Evolutionary conservation across 2,113 vertebrate genomes (phyloP).

Genomic region (Carollia perspicillata): DNA sequence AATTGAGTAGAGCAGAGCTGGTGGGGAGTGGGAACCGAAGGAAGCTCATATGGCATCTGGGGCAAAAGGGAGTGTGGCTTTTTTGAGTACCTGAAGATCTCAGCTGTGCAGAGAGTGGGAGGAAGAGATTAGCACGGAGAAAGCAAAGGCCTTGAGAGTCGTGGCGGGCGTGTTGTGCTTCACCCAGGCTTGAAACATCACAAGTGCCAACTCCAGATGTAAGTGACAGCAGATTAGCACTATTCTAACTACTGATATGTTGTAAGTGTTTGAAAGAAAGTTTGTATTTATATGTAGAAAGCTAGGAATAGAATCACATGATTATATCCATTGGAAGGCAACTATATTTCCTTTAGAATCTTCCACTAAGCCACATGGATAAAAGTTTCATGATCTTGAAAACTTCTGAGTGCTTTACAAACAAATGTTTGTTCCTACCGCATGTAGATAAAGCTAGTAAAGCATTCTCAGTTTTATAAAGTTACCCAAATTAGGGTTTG

Average conservation of each 20-base stretch:
- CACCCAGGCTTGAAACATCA: neutral
- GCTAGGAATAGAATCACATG: neutral
- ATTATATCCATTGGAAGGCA: neutral
- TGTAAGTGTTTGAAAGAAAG: constrained; percentile 13
- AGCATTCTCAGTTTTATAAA: neutral
- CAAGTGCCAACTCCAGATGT: neutral
- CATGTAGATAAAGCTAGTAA: neutral
- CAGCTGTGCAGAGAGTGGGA: neutral
- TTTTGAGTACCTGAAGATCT: neutral
- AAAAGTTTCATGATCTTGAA: constrained; percentile 54
- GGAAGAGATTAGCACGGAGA: neutral
- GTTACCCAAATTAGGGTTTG: neutral
- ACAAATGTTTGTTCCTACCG: neutral
- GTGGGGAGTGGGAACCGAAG: neutral
- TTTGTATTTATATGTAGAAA: neutral
- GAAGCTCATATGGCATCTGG: neutral
- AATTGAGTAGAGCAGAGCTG: neutral
- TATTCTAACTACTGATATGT: neutral
- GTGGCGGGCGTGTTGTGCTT: neutral
- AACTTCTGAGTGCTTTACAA: constrained; percentile 38
- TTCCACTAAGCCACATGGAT: neutral
- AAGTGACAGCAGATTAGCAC: neutral
- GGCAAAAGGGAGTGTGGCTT: neutral
- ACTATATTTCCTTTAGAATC: constrained; percentile 27
- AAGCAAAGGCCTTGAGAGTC: neutral